Conservation (phyloP, 2,888 invertebrate species). For the Subacronicta megacephala region DNA sequence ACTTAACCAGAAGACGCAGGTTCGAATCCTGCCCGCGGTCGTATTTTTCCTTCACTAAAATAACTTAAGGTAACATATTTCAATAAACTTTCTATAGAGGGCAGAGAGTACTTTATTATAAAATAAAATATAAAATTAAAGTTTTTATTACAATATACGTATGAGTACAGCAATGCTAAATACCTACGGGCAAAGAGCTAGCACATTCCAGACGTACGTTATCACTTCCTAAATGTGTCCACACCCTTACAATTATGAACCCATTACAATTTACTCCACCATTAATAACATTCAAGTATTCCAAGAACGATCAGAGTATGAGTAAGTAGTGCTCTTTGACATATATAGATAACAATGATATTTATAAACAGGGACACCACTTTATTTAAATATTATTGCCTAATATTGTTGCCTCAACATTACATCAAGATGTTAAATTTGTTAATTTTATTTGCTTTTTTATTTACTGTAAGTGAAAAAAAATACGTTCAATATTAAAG, state of each 20-base stretch:
- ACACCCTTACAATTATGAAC: background rate
- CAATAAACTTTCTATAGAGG: too few species aligned
- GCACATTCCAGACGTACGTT: background rate
- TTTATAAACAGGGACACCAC: conserved; percentile 49
- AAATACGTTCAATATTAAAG: background rate
- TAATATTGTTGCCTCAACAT: conserved; percentile 17
- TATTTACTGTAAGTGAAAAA: conserved; percentile 39
- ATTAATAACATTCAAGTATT: conserved; percentile 33
- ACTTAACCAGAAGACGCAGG: too few species aligned
- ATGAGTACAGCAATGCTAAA: too few species aligned
- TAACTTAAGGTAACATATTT: too few species aligned
- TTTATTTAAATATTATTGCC: conserved; percentile 25
- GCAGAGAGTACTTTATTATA: too few species aligned
- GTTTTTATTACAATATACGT: too few species aligned
- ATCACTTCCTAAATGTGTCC: background rate
- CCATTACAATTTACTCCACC: conserved; percentile 4
- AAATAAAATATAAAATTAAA: too few species aligned
- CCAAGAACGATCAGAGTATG: conserved; percentile 35
- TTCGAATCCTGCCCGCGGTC: too few species aligned
- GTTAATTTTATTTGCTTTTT: conserved; percentile 28
- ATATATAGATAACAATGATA: conserved; percentile 44
- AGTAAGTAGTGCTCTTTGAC: conserved; percentile 55
- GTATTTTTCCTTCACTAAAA: too few species aligned
- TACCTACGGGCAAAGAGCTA: too few species aligned
- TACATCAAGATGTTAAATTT: conserved; percentile 52